These are phyloP conservation scores for Drosophila hydei DNA, from an alignment of 1,140 invertebrate genomes.

Conservation along the genomic window DNA sequence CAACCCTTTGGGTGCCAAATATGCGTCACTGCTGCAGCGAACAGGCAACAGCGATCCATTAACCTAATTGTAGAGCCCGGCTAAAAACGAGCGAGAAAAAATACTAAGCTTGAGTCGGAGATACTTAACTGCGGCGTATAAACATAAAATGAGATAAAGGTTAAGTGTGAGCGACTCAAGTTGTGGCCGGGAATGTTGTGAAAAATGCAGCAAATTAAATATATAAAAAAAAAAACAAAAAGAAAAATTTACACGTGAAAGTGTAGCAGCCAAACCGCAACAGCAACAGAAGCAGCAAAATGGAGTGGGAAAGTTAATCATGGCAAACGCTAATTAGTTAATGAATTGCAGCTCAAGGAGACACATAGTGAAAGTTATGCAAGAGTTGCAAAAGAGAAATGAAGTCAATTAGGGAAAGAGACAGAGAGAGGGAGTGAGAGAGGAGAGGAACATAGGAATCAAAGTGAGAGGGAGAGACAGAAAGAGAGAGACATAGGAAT, in stretches of 20 bases:
- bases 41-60: slow-evolving; percentile 59
- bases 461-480: no score
- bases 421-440: no score
- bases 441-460: no score
- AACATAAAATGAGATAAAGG: slow-evolving; percentile 32
- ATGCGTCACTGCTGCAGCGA: slow-evolving; percentile 46
- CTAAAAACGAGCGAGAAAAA: slow-evolving; percentile 27
- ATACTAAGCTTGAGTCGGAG: slow-evolving; percentile 15
- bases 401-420: background rate
- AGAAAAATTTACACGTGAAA: slow-evolving; percentile 15
- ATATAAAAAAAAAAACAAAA: background rate
- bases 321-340: slow-evolving; percentile 66
- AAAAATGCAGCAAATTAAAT: slow-evolving; percentile 51
- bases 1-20: slow-evolving; percentile 33
- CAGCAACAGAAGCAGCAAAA: slow-evolving; percentile 1
- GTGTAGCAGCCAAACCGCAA: slow-evolving; percentile 4
- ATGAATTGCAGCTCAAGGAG: slow-evolving; percentile 36
- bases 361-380: background rate
- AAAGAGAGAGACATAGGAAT: no score
- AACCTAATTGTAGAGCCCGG: slow-evolving; percentile 69
- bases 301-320: slow-evolving; percentile 57
- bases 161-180: slow-evolving; percentile 60
- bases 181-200: slow-evolving; percentile 14
- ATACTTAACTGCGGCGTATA: slow-evolving; percentile 19
- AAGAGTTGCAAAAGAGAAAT: slow-evolving; percentile 6